Conservation (phyloP, 2,888 invertebrate genomes). For the Caenorhabditis parvicauda region DNA sequence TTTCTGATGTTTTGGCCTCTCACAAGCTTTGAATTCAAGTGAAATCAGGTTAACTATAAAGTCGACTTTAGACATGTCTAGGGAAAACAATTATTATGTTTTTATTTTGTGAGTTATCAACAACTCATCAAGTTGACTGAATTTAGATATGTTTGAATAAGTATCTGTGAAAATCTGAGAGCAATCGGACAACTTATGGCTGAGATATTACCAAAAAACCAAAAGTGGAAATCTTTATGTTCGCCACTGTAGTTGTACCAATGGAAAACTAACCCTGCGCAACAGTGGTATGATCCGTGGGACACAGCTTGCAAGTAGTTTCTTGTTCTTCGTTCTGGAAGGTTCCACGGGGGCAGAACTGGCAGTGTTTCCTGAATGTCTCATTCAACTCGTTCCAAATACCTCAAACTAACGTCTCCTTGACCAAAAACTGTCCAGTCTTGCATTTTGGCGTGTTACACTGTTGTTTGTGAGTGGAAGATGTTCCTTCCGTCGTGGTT, state of each 20-base stretch:
- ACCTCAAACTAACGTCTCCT: constrained; percentile 69
- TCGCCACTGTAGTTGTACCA: not conserved
- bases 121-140: too few relatives aligned
- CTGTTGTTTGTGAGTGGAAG: constrained; percentile 81
- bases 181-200: too few relatives aligned
- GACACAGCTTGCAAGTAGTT: constrained; percentile 84
- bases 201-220: too few relatives aligned
- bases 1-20: too few relatives aligned
- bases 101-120: too few relatives aligned
- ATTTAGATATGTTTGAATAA: too few relatives aligned
- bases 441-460: constrained; percentile 84
- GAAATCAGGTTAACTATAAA: too few relatives aligned
- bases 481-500: constrained; percentile 82
- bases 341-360: constrained; percentile 84
- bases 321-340: constrained; percentile 90
- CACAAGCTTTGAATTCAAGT: too few relatives aligned
- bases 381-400: not conserved
- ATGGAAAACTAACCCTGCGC: constrained; percentile 30
- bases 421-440: constrained; percentile 83
- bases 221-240: too few relatives aligned
- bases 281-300: constrained; percentile 83
- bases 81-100: too few relatives aligned
- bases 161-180: too few relatives aligned
- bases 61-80: too few relatives aligned
- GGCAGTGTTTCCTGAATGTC: constrained; percentile 74